Conservation (phyloP, 2,113 vertebrate species). For the Tragelaphus imberbis region DNA sequence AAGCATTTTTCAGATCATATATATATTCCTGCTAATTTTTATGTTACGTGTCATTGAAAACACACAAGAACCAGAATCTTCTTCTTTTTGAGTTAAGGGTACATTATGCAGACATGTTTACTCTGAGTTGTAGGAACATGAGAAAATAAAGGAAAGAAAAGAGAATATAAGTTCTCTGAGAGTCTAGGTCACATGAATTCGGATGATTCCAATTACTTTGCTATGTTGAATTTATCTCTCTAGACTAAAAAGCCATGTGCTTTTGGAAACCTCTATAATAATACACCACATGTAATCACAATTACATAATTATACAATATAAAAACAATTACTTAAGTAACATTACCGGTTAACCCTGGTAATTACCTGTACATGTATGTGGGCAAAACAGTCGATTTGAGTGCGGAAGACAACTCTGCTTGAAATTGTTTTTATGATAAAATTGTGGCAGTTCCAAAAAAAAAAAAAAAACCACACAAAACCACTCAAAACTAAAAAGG, state of each 20-base stretch:
- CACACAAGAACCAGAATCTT: neutral
- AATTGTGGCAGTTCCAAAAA: conserved; percentile 63
- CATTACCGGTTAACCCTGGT: conserved; percentile 45
- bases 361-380: conserved; percentile 58
- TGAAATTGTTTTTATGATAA: conserved; percentile 72
- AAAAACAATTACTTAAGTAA: conserved; percentile 61
- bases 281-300: conserved; percentile 37
- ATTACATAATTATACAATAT: conserved; percentile 57
- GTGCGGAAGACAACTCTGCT: conserved; percentile 69
- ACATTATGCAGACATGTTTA: conserved; percentile 7
- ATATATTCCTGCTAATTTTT: neutral
- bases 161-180: neutral
- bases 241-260: neutral
- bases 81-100: neutral
- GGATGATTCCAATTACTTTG: neutral
- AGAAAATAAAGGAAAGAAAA: neutral
- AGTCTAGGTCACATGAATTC: neutral
- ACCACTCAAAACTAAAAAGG: conserved; percentile 31
- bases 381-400: conserved; percentile 37
- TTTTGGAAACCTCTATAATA: conserved; percentile 45
- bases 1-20: neutral
- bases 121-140: neutral
- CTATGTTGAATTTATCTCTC: conserved; percentile 21
- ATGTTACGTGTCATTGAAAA: neutral
- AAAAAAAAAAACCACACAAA: neutral